Evolutionary conservation across 1,140 invertebrate species (phyloP), one percentile per base, ranked within the genome.

Genomic region (Eurosta solidaginis): DNA sequence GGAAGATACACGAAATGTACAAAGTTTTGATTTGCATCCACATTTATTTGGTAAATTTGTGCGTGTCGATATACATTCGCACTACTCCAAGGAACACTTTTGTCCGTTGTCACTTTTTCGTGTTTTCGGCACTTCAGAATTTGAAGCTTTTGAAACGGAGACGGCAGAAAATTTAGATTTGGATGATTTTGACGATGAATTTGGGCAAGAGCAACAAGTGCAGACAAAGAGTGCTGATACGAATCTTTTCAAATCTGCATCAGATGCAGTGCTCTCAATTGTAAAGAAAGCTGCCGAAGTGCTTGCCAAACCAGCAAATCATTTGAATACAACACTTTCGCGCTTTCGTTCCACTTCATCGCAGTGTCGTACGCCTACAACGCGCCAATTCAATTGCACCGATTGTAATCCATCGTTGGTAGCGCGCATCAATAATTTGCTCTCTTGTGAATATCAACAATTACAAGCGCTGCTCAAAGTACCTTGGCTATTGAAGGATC

Each of bases 71-170:
- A 90, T 99, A 80, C 90, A 95, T 76, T 96, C 95, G 20, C 96
- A 99, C 88, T 96, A 99, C 85, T 97, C 97, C 12, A 93, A 93
- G 3, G 97, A 99, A 88, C 98, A 99, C 87, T 99, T 96, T 85
- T 99, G 98, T 88, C 98, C 98, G 0, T 91, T 99, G 59, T 98
- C 96, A 5, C 89, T 97, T 17, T 95, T 98, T 88, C 92, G 95
- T 47, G 94, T 96, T 4, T 98, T 95, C 86, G 97, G 97, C 7
- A 96, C 95, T 3, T 96, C 94, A 52, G 96, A 97, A 85, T 96
- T 95, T 84, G 96, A 97, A 87, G 95, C 96, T 10, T 87, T 95
- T 3, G 94, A 95, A 85, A 95, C 86, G 6, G 94, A 94, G 82
- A 93, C 93, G 74, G 90, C 91, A 14, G 90, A 92, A 7, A 90